Percentiles rank a stretch among this genome's conserved stretches.
Evolutionary conservation across 2,113 vertebrate genomes (phyloP).

Genomic region (Dicentrarchus labrax): DNA sequence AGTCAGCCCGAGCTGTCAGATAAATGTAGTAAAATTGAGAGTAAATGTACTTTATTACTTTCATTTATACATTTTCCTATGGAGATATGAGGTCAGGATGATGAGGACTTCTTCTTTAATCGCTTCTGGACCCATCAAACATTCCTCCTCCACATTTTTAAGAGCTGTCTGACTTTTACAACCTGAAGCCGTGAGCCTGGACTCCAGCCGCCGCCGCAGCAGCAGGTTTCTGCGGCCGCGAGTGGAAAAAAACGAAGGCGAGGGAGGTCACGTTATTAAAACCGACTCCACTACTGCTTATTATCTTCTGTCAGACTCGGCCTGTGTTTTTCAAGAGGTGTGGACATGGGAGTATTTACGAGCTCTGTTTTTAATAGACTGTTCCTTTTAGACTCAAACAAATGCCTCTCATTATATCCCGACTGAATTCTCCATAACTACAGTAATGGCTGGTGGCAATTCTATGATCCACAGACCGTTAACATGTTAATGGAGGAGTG

Average conservation of each 20-base stretch:
- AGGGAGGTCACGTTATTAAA: slow-evolving; percentile 68
- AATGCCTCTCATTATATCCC: slow-evolving; percentile 74
- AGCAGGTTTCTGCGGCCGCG: slow-evolving; percentile 51
- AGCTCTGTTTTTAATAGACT: slow-evolving; percentile 75
- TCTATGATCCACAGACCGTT: slow-evolving; percentile 41
- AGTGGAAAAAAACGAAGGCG: slow-evolving; percentile 48
- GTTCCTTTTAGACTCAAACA: slow-evolving; percentile 61
- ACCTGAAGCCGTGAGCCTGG: slow-evolving; percentile 53
- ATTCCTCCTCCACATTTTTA: slow-evolving; percentile 65
- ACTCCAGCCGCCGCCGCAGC: slow-evolving; percentile 22
- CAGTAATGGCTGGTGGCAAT: slow-evolving; percentile 62
- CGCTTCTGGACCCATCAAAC: slow-evolving; percentile 60
- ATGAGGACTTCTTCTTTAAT: slow-evolving; percentile 62
- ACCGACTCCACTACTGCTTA: slow-evolving; percentile 66
- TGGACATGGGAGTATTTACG: slow-evolving; percentile 79
- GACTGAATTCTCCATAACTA: slow-evolving; percentile 55
- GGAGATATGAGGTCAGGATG: slow-evolving; percentile 49
- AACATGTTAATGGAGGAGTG: slow-evolving; percentile 42
- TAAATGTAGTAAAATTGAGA: neutral
- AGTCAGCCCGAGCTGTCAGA: neutral
- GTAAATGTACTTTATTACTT: slow-evolving; percentile 10
- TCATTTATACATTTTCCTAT: slow-evolving; percentile 51
- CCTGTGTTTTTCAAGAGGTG: slow-evolving; percentile 72
- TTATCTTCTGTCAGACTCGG: slow-evolving; percentile 70
- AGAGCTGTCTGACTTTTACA: slow-evolving; percentile 73